A percentile compares a stretch with the other conserved stretches of the same genome.
Evolutionary conservation across 2,797 vertebrate species (phyloP).

Genomic region (Diceros bicornis): DNA sequence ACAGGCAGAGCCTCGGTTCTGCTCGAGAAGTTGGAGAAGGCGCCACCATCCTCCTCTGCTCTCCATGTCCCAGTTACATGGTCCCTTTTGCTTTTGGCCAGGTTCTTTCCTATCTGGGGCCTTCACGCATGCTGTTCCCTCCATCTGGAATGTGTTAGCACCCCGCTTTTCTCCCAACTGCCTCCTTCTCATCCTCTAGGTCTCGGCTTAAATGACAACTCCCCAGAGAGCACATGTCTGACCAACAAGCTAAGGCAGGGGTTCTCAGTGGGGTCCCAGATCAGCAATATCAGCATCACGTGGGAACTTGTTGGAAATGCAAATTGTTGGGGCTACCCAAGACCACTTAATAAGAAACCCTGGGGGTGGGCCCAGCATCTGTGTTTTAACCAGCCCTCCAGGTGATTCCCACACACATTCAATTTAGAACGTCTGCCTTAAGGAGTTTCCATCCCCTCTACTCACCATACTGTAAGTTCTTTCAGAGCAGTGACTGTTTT

Average conservation of each 20-base stretch:
- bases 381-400: not conserved
- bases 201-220: not conserved
- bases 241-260: not conserved
- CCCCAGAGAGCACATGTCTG: not conserved
- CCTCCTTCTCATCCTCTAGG: not conserved
- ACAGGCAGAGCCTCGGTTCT: fast-evolving
- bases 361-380: not conserved
- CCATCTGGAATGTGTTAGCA: not conserved
- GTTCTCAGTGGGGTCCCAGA: not conserved
- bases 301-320: not conserved
- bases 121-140: not conserved
- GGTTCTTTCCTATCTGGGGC: not conserved
- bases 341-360: not conserved
- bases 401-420: not conserved
- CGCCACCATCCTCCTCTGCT: fast-evolving
- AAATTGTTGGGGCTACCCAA: not conserved
- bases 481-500: not conserved
- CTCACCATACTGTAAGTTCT: not conserved
- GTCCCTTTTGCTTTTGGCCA: not conserved
- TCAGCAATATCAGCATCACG: not conserved
- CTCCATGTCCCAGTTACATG: not conserved
- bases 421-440: not conserved
- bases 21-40: not conserved
- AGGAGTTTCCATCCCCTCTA: not conserved
- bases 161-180: not conserved